Conservation (phyloP, 1,140 invertebrate species). For the Drosophila littoralis region DNA sequence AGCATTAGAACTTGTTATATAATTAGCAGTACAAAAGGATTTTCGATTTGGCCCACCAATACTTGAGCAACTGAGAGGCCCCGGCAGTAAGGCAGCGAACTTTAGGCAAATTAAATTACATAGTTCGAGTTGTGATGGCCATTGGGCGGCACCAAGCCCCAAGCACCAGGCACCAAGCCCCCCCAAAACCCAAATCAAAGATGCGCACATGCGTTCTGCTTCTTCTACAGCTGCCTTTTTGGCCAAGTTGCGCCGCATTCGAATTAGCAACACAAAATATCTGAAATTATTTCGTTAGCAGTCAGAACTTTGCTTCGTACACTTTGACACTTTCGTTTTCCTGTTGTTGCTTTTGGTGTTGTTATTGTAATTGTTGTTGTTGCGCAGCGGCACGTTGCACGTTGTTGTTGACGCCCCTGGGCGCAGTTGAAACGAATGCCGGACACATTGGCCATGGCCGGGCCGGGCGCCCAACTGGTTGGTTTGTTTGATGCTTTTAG, state of each 20-base stretch:
- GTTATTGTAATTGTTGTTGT: constrained; percentile 26
- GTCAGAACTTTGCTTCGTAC: constrained; percentile 66
- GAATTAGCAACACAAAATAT: constrained; percentile 82
- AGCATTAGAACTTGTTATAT: constrained; percentile 58
- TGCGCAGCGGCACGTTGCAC: constrained; percentile 45
- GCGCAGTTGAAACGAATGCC: constrained; percentile 66
- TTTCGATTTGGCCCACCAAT: constrained; percentile 52
- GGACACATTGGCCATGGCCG: constrained; percentile 52
- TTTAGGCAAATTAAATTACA: constrained; percentile 82
- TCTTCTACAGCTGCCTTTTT: constrained; percentile 9
- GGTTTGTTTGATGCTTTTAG: constrained; percentile 82
- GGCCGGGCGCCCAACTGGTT: constrained; percentile 14
- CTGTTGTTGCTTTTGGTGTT: constrained; percentile 14
- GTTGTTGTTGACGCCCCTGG: constrained; percentile 57
- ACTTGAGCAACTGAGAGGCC: constrained; percentile 20
- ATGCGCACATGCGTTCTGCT: constrained; percentile 66
- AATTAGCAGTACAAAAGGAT: constrained; percentile 66
- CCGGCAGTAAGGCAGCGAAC: constrained; percentile 48
- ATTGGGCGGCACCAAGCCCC: background rate
- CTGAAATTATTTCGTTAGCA: constrained; percentile 79
- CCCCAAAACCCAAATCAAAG: constrained; percentile 65
- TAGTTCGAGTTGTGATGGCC: constrained; percentile 59
- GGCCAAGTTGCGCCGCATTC: constrained; percentile 66
- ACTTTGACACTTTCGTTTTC: constrained; percentile 78
- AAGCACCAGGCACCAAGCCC: background rate